Conservation (phyloP, 2,888 invertebrate genomes). For the Drosophila koepferae region DNA sequence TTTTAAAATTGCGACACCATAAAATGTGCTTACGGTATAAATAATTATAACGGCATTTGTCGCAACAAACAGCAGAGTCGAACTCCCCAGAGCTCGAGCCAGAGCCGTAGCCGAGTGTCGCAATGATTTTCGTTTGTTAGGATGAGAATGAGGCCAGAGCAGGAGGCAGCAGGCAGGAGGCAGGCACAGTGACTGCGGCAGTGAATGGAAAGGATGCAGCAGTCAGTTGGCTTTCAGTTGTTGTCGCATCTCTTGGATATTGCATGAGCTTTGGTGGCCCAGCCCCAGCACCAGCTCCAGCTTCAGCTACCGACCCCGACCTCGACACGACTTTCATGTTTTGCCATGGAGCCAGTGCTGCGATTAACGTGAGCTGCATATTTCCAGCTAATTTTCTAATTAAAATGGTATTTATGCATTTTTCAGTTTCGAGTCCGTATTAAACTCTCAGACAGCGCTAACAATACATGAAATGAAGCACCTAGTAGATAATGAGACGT, state of each 20-base stretch:
- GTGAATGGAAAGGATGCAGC: conserved; percentile 30
- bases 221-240: conserved; percentile 60
- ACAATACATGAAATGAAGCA: conserved; percentile 14
- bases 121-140: conserved; percentile 76
- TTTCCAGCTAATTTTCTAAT: conserved; percentile 85
- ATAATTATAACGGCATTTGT: conserved; percentile 82
- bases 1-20: conserved; percentile 83
- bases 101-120: conserved; percentile 42
- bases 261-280: conserved; percentile 67
- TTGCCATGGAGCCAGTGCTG: conserved; percentile 51
- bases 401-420: conserved; percentile 85
- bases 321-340: conserved; percentile 56
- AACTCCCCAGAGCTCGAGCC: conserved; percentile 51
- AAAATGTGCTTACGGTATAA: conserved; percentile 84
- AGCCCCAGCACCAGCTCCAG: background rate
- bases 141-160: conserved; percentile 23
- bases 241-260: conserved; percentile 79
- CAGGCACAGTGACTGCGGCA: conserved; percentile 2
- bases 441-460: conserved; percentile 50
- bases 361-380: conserved; percentile 86
- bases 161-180: background rate
- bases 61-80: conserved; percentile 72
- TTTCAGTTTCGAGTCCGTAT: conserved; percentile 72
- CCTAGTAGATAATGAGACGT: background rate
- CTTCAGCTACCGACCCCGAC: conserved; percentile 3